These are phyloP conservation scores for Ridgeia piscesae DNA, from an alignment of 1,140 invertebrate genomes.

Conservation along the genomic window DNA sequence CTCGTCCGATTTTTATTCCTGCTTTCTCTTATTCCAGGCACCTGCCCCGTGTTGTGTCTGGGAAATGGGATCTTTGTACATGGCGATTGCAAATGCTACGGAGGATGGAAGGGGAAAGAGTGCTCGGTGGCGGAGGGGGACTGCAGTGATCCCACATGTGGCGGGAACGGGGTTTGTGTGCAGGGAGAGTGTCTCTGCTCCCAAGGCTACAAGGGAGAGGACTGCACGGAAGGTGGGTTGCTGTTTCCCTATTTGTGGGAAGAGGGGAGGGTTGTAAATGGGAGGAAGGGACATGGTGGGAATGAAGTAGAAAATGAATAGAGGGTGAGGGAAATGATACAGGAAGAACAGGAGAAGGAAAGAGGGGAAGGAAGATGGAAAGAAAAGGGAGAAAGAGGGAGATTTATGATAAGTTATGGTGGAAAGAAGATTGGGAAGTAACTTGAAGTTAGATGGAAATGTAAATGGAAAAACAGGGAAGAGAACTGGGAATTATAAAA, in stretches of 20 bases:
- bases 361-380: neutral
- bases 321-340: too few species aligned
- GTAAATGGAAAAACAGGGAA: too few species aligned
- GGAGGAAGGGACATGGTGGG: too few species aligned
- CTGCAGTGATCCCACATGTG: slow-evolving; percentile 54
- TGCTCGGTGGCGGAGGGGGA: slow-evolving; percentile 49
- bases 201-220: slow-evolving; percentile 50
- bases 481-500: too few species aligned
- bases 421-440: too few species aligned
- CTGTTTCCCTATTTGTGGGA: neutral
- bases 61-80: slow-evolving; percentile 53
- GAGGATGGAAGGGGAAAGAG: slow-evolving; percentile 56
- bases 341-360: too few species aligned
- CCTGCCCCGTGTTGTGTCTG: slow-evolving; percentile 74
- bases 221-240: slow-evolving; percentile 51
- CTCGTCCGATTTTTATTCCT: slow-evolving; percentile 37
- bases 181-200: slow-evolving; percentile 55
- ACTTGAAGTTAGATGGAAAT: too few species aligned
- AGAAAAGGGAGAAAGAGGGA: neutral
- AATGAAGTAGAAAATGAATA: too few species aligned
- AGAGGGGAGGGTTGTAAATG: too few species aligned
- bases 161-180: slow-evolving; percentile 54
- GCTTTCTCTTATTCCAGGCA: slow-evolving; percentile 63
- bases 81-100: slow-evolving; percentile 53
- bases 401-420: too few species aligned